Evolutionary conservation across 1,140 invertebrate genomes (phyloP), one percentile per base, ranked within the genome.

Genomic region (Melitaea cinxia): DNA sequence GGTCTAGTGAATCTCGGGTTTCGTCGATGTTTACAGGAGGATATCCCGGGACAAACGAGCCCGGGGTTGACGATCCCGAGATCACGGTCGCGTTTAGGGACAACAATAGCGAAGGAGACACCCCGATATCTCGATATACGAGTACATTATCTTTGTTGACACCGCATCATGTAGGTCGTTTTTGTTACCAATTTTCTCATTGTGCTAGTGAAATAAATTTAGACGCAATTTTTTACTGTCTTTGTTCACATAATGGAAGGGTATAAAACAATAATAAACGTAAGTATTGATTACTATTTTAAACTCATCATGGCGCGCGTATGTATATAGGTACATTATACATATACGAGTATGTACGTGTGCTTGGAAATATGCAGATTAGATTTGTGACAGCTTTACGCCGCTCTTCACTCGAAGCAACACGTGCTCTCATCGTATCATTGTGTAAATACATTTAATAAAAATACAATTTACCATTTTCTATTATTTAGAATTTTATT

Each of bases 121-220:
- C 77, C 77, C 77, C 66, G 81, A 88, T 89, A 85, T 77, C 78
- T 67, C 81, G 82, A 85, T 85, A 82, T 80, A n/a, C n/a, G n/a
- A n/a, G n/a, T n/a, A 84, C 82, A 89, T 89, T 89, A 88, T 89
- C 83, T 85, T 77, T 78, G 83, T 84, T 88, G 82, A 84, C 80
- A 87, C 83, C 83, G 73, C 77, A 84, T 89, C 82, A 80, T 88
- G 82, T 81, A 77, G 80, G 80, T 80, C 83, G 83, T 88, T 88
- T 89, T 86, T 88, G 82, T 88, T 78, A 74, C 69, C 82, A 84
- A 86, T 86, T 81, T 83, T 77, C 72, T 65, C 78, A 84, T 83
- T 86, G 85, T 89, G 78, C 77, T 73, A 72, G 73, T 70, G 77
- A 72, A 81, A 86, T 86, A 83, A 84, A 77, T 83, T 75, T 73